Evolutionary conservation across 2,888 invertebrate genomes (phyloP).

Genomic region (Pristionchus entomophagus): DNA sequence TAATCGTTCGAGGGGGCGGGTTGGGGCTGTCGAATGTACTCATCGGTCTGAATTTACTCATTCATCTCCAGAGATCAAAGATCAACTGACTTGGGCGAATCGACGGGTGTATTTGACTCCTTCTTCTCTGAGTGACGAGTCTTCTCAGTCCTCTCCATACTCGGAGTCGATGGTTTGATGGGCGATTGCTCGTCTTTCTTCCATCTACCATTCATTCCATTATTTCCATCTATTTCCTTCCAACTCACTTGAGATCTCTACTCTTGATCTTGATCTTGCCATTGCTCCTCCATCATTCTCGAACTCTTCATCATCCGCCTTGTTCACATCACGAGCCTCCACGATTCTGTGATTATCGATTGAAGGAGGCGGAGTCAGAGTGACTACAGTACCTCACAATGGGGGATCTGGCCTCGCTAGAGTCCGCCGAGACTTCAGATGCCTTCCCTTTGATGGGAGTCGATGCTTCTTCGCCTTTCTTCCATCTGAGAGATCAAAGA

Average conservation of each 20-base stretch:
- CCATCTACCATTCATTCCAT: background rate
- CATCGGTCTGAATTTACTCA: background rate
- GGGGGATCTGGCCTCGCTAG: background rate
- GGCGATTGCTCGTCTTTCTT: background rate
- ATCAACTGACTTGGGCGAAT: background rate
- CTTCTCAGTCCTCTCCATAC: slow-evolving; percentile 23
- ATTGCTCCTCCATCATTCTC: background rate
- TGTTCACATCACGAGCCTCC: background rate
- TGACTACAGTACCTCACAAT: too few relatives aligned
- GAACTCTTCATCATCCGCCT: background rate
- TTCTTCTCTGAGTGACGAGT: background rate
- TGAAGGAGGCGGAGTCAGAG: too few relatives aligned
- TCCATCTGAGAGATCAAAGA: background rate
- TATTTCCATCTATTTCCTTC: too few relatives aligned
- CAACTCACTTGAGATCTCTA: background rate
- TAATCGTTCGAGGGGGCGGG: background rate
- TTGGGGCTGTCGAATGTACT: background rate
- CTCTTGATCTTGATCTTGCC: background rate
- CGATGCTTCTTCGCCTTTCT: background rate
- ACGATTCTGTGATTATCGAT: too few relatives aligned
- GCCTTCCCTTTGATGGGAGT: background rate
- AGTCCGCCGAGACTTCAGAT: background rate
- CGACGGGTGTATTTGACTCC: background rate
- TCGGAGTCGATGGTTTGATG: background rate
- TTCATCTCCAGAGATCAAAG: background rate